Base-by-base conservation (phyloP, 1,140 invertebrate species). In the Drosophila lacteicornis region DNA sequence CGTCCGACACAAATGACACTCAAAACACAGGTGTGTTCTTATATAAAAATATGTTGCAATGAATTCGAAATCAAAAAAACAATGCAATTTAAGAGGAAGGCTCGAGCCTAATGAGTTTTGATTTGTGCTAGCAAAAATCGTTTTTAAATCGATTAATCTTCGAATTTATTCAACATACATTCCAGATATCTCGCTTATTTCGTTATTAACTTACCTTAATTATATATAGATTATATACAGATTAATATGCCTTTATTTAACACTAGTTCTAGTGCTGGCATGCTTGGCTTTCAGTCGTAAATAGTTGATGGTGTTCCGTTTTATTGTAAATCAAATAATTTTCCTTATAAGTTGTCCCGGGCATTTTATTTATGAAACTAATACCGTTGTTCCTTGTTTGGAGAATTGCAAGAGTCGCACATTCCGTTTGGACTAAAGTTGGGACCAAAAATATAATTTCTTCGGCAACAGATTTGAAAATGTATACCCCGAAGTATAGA, bases 21-120 rank as follows among this genome's bases (percentile, higher is more conserved):
- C 36, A 30, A 57, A 68, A 71, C 69, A 59, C 69, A 73, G 69
- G 69, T 73, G 69, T 69, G 45, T 30, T 58, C 36, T 71, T 58
- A 49, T 71, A 71, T 71, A 73, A 73, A 73, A 71, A 19, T 49
- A 59, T 71, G 36, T 49, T 58, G 51, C 49, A 58, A 58, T 42
- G 19, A 42, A 70, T 70, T 58, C 25, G 27, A 42, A 71, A 22
- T 42, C 3, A n/a, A 4, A 51, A 43, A 30, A 67, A 67, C 43
- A 53, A 38, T 7, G 36, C 36, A 36, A 43, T 50, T 43, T 66
- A 27, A 71, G 50, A 47, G 43, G 25, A 33, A 47, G 36, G 15
- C 12, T 71, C 43, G 53, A 71, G 67, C 51, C 51, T 71, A 42
- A 73, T 22, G 11, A 58, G 43, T 58, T 71, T 50, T 47, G 38